A percentile compares a stretch with the other conserved stretches of the same genome.
Conservation (phyloP, 2,888 invertebrate genomes). For the Marronus borbonicus region DNA sequence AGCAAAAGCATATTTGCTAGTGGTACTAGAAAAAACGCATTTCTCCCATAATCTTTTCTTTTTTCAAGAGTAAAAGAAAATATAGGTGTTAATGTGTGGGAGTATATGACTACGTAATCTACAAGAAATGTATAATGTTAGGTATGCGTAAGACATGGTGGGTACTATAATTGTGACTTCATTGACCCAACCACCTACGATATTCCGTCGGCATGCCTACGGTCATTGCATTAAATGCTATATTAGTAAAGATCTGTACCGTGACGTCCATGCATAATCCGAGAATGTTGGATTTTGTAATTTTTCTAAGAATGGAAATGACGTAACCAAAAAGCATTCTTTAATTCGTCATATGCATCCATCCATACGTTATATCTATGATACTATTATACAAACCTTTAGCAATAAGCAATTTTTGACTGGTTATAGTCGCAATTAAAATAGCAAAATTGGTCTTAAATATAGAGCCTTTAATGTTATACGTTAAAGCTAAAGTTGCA, state of each 20-base stretch:
- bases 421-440: too few relatives aligned
- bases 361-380: too few relatives aligned
- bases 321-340: not conserved
- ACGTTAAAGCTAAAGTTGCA: too few relatives aligned
- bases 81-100: slow-evolving; percentile 15
- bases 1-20: too few relatives aligned
- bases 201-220: slow-evolving; percentile 17
- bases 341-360: too few relatives aligned
- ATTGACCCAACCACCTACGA: slow-evolving; percentile 1
- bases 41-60: not conserved
- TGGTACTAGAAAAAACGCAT: not conserved
- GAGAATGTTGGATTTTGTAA: too few relatives aligned
- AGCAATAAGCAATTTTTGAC: too few relatives aligned
- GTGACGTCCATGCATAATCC: not conserved
- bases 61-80: not conserved
- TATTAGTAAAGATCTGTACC: not conserved
- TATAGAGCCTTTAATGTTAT: too few relatives aligned
- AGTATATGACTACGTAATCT: slow-evolving; percentile 10
- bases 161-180: slow-evolving; percentile 15
- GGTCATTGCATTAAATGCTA: not conserved
- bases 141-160: slow-evolving; percentile 16
- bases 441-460: too few relatives aligned
- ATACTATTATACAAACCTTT: too few relatives aligned
- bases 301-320: not conserved
- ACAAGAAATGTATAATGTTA: slow-evolving; percentile 22